phyloP scores from a whole-genome alignment of 2,888 invertebrate species.

The Nephrocerus scutellatus region DNA sequence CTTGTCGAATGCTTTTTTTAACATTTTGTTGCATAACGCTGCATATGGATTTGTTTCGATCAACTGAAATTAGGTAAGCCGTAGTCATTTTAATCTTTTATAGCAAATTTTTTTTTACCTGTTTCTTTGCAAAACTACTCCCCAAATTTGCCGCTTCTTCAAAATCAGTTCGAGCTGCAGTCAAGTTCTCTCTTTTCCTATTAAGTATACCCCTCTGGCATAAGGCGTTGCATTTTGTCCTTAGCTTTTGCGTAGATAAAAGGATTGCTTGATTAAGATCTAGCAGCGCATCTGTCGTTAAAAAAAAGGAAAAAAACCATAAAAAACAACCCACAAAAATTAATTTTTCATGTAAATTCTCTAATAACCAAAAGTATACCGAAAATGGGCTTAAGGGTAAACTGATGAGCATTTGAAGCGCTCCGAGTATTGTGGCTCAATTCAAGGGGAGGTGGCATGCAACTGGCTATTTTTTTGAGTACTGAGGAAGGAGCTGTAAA shows the following conservation, averaged over 20 bases:
- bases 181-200: constrained; percentile 60
- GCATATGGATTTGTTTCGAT: constrained; percentile 90
- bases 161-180: constrained; percentile 69
- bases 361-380: too few relatives aligned
- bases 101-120: constrained; percentile 48
- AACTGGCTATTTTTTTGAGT: too few relatives aligned
- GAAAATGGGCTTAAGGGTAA: too few relatives aligned
- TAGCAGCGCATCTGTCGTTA: constrained; percentile 58
- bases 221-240: constrained; percentile 66
- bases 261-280: constrained; percentile 71
- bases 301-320: constrained; percentile 1
- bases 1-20: constrained; percentile 66
- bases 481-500: too few relatives aligned
- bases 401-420: too few relatives aligned
- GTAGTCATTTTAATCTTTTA: constrained; percentile 2
- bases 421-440: too few relatives aligned
- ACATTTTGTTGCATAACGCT: constrained; percentile 91
- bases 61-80: constrained; percentile 49
- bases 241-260: constrained; percentile 53
- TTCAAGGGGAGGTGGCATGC: too few relatives aligned
- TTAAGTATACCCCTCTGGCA: constrained; percentile 78
- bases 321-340: too few relatives aligned
- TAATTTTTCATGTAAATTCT: too few relatives aligned
- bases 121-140: constrained; percentile 79
- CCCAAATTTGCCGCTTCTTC: constrained; percentile 72